Evolutionary conservation across 2,797 vertebrate species (phyloP).

Genomic region (Heliangelus exortis): DNA sequence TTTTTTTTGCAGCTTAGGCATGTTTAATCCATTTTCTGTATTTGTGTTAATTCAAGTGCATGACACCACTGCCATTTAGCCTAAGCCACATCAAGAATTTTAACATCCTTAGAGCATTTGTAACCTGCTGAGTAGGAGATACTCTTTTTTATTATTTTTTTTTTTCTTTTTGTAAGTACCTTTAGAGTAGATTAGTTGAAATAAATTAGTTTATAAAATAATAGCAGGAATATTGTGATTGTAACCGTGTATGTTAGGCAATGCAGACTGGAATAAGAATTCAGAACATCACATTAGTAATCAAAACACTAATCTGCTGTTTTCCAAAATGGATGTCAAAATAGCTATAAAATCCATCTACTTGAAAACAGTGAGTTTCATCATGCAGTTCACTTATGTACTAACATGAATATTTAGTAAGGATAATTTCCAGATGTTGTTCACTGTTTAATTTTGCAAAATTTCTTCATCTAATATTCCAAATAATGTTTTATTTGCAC

Average conservation of each 20-base stretch:
- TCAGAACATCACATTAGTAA: background rate
- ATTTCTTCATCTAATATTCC: background rate
- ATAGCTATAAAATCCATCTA: background rate
- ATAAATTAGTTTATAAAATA: background rate
- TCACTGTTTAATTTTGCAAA: background rate
- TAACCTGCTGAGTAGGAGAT: background rate
- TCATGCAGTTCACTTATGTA: background rate
- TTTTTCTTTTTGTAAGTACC: background rate
- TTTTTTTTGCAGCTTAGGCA: background rate
- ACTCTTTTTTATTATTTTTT: rapidly evolving
- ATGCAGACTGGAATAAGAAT: background rate
- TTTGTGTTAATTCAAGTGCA: background rate
- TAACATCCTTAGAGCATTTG: background rate
- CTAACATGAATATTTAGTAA: background rate
- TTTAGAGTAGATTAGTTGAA: background rate
- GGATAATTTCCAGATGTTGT: background rate
- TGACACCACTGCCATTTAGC: background rate
- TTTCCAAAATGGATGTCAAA: background rate
- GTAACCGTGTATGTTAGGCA: background rate
- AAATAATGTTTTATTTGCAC: background rate
- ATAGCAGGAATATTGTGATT: background rate
- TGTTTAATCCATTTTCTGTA: background rate
- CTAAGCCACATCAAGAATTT: background rate
- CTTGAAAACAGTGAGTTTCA: background rate
- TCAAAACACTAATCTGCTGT: background rate